Evolutionary conservation across 1,140 invertebrate species (phyloP).

Genomic region (Drosophila arizonae): DNA sequence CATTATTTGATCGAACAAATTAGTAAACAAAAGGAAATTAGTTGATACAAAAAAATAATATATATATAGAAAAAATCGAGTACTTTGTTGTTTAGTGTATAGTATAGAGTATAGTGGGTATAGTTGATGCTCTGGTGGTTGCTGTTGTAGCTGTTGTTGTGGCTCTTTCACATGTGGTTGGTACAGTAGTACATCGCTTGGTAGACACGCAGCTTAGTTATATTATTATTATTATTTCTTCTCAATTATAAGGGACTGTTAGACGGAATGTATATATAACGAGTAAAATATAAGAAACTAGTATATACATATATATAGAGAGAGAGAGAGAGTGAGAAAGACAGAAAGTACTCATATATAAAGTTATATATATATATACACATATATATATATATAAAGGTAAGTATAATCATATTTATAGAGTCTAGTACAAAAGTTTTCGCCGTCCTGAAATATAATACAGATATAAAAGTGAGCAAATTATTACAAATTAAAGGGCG

Average conservation of each 20-base stretch:
- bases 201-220: conserved; percentile 38
- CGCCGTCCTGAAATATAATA: conserved; percentile 86
- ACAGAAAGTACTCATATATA: conserved; percentile 32
- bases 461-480: conserved; percentile 83
- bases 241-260: conserved; percentile 52
- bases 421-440: conserved; percentile 85
- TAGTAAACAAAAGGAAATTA: conserved; percentile 55
- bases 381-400: conserved; percentile 14
- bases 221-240: conserved; percentile 25
- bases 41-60: conserved; percentile 49
- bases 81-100: conserved; percentile 36
- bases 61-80: conserved; percentile 5
- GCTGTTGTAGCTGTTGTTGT: conserved; percentile 20
- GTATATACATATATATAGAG: conserved; percentile 56
- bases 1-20: conserved; percentile 44
- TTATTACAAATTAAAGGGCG: conserved; percentile 70
- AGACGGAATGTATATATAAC: conserved; percentile 44
- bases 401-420: conserved; percentile 57
- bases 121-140: conserved; percentile 22
- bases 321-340: conserved; percentile 20
- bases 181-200: conserved; percentile 27
- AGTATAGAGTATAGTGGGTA: background rate
- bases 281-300: conserved; percentile 39
- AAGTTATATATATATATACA: conserved; percentile 17
- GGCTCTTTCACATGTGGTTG: conserved; percentile 22